Percentiles rank a stretch among this genome's conserved stretches.
Evolutionary conservation across 1,140 invertebrate genomes (phyloP).

Genomic region (Dendrolimus kikuchii): DNA sequence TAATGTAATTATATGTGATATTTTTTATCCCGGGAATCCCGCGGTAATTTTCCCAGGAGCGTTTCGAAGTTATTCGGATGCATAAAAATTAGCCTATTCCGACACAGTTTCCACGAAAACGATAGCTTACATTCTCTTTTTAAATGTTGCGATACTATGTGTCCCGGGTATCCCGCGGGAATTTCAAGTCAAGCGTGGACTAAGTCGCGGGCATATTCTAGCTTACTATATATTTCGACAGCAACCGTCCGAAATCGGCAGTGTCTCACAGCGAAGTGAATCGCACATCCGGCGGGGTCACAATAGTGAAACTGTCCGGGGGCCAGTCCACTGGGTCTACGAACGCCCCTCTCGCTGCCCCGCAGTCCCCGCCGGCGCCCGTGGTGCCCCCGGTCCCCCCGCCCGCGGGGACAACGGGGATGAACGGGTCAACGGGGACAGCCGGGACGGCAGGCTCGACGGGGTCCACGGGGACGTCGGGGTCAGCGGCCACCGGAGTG

Average conservation of each 20-base stretch:
- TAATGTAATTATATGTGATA: no score
- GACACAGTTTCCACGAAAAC: no score
- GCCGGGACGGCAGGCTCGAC: conserved; percentile 26
- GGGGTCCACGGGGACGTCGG: not conserved
- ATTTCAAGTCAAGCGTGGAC: no score
- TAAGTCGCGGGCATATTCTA: no score
- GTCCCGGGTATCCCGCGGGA: no score
- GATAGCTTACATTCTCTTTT: no score
- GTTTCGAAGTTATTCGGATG: no score
- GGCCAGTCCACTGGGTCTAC: conserved; percentile 5
- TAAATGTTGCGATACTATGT: no score
- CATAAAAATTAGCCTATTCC: no score
- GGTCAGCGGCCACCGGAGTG: conserved; percentile 13
- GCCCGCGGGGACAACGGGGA: not conserved
- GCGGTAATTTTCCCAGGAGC: no score
- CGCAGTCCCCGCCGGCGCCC: conserved; percentile 2
- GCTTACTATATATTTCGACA: conserved; percentile 5
- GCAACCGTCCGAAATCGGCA: conserved; percentile 39
- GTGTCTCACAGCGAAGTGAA: conserved; percentile 72
- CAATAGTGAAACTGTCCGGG: conserved; percentile 83
- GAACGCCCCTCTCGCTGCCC: conserved; percentile 25
- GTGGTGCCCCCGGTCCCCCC: not conserved
- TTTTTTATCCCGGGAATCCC: no score
- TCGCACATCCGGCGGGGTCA: conserved; percentile 80
- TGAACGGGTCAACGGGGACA: not conserved